Percentiles rank a stretch among this genome's conserved stretches.
These are phyloP conservation scores for Caenorhabditis auriculariae DNA, from an alignment of 2,888 invertebrate species.

Conservation along the genomic window DNA sequence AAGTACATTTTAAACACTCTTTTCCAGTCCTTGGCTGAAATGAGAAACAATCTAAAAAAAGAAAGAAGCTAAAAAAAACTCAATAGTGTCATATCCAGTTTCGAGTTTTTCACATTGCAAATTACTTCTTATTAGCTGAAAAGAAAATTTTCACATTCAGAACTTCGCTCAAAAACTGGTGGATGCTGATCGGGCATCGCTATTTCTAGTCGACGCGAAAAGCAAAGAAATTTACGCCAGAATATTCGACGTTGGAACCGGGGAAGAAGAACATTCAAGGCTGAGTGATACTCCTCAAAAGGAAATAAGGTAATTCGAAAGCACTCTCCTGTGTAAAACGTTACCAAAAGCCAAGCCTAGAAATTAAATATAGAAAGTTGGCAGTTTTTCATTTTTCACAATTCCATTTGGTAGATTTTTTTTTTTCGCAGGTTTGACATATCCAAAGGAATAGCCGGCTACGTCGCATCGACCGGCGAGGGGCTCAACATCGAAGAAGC, in stretches of 20 bases:
- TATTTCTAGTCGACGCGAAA: slow-evolving; percentile 78
- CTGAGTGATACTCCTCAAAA: slow-evolving; percentile 49
- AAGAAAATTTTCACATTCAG: slow-evolving; percentile 49
- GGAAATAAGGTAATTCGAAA: slow-evolving; percentile 45
- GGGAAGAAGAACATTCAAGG: slow-evolving; percentile 40
- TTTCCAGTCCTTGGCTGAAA: too few relatives aligned
- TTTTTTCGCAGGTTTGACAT: slow-evolving; percentile 72
- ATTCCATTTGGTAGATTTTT: background rate
- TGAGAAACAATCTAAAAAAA: too few relatives aligned
- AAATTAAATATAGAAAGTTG: background rate
- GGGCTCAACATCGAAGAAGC: slow-evolving; percentile 81
- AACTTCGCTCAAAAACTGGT: slow-evolving; percentile 81
- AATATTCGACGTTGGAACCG: slow-evolving; percentile 73
- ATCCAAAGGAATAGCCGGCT: slow-evolving; percentile 79
- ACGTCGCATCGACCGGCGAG: slow-evolving; percentile 79
- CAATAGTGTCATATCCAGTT: too few relatives aligned
- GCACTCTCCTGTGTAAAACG: background rate
- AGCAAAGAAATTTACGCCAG: slow-evolving; percentile 79
- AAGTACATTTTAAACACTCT: too few relatives aligned
- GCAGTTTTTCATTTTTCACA: background rate
- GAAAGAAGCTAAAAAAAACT: too few relatives aligned
- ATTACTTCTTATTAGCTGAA: too few relatives aligned
- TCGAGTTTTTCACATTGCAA: too few relatives aligned
- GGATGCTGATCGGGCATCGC: slow-evolving; percentile 80
- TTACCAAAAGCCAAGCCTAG: background rate